Evolutionary conservation across 37 sponge, comb jelly and placozoan species (phyloP), one percentile per base, ranked within the genome.

Genomic region (Lycopodina hypogea): DNA sequence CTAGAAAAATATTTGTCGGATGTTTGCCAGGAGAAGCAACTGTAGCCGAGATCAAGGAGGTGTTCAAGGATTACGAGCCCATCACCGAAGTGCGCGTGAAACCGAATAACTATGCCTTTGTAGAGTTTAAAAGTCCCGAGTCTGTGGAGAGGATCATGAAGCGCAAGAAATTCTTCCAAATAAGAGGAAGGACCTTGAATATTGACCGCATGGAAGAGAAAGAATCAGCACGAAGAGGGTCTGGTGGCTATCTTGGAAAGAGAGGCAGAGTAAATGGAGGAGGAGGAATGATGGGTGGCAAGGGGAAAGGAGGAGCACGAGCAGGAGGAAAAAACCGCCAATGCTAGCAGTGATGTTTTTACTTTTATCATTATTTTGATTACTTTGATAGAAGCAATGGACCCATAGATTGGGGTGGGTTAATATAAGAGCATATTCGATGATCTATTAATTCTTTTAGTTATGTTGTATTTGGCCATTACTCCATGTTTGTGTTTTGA

Each of bases 41-140:
- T 29, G 89, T 89, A 57, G 71, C 74, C 0, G 92, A 97, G 21
- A 84, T 97, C 37, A 61, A 82, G 29, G 78, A 68, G 12, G 77
- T 78, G 3, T 97, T 97, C 68, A 71, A 66, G 7, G 22, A 62
- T 0, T 83, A 61, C 67, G 97, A 92, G 0, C 71, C 48, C 36
- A 84, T 97, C 36, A 32, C 83, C 1, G 94, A 94, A 28, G 79
- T 97, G 3, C 76, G 94, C 9, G 80, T 91, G 0, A 93, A 91
- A 50, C 92, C 90, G 1, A 97, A 97, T 55, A 90, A 93, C 72
- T 97, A 90, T 84, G 97, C 92, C 0, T 97, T 97, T 81, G 83
- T 97, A 32, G 84, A 86, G 3, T 97, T 97, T 70, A 86, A 89
- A 17, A 75, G 51, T 40, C 77, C 85, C 35, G 87, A 90, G 3